Percentiles rank a stretch among this genome's conserved stretches.
Evolutionary conservation across 2,888 invertebrate species (phyloP).

Genomic region (Eupithecia vulgata): DNA sequence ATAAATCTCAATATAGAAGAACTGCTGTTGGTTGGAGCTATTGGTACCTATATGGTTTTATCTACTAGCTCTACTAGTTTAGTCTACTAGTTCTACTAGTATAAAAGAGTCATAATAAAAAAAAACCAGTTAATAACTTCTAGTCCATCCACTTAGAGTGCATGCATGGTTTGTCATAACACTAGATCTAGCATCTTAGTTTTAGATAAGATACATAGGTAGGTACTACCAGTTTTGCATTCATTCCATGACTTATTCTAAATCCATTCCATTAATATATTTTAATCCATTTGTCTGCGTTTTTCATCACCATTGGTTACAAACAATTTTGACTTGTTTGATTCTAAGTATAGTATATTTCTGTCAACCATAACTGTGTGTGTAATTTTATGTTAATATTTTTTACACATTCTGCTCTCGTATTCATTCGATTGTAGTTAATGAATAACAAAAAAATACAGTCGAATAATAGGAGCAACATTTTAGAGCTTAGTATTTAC

Average conservation of each 20-base stretch:
- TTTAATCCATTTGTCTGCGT: no score
- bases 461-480: no score
- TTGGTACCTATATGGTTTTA: no score
- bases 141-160: not conserved
- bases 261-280: not conserved
- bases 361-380: not conserved
- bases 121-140: not conserved
- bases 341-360: not conserved
- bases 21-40: no score
- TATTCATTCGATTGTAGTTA: not conserved
- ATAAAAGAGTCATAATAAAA: not conserved
- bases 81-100: no score
- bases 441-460: no score
- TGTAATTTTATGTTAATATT: no score
- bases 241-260: not conserved
- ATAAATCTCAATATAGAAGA: no score
- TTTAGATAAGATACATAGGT: not conserved
- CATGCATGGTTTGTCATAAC: not conserved
- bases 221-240: conserved; percentile 6
- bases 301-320: no score
- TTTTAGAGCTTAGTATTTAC: no score
- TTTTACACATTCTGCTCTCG: not conserved
- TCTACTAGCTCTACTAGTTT: no score
- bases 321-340: not conserved
- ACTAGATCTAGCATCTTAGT: not conserved